Evolutionary conservation across 2,888 invertebrate species (phyloP).

Genomic region (Chrysotoxum bicinctum): DNA sequence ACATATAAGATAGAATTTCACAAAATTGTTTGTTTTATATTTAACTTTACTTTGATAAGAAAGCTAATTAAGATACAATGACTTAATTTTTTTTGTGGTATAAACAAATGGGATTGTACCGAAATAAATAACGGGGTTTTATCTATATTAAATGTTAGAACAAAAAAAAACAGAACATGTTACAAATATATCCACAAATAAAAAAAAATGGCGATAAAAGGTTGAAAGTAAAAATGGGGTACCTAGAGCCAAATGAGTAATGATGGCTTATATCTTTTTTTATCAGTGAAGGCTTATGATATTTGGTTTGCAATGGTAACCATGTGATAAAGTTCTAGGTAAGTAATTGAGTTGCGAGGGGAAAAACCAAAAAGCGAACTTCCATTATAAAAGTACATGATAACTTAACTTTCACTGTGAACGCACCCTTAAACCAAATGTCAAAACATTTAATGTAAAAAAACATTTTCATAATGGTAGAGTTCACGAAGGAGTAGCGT

Average conservation of each 20-base stretch:
- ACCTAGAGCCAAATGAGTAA: neutral
- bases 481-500: too few relatives aligned
- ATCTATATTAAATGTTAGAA: constrained; percentile 5
- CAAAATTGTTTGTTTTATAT: constrained; percentile 57
- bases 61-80: constrained; percentile 71
- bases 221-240: neutral
- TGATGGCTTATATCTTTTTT: neutral
- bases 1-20: constrained; percentile 23
- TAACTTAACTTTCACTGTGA: too few relatives aligned
- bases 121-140: constrained; percentile 6
- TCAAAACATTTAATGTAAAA: too few relatives aligned
- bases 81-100: constrained; percentile 45
- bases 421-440: too few relatives aligned
- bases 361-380: too few relatives aligned
- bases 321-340: constrained; percentile 3
- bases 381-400: too few relatives aligned
- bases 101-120: constrained; percentile 50
- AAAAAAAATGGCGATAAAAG: constrained; percentile 1
- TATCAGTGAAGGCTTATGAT: neutral
- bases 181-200: constrained; percentile 19
- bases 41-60: constrained; percentile 53
- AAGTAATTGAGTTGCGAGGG: too few relatives aligned
- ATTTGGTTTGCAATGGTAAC: constrained; percentile 9
- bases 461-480: too few relatives aligned
- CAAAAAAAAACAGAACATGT: constrained; percentile 13